Conservation (phyloP, 2,888 invertebrate genomes). For the Drosophila antonietae region DNA sequence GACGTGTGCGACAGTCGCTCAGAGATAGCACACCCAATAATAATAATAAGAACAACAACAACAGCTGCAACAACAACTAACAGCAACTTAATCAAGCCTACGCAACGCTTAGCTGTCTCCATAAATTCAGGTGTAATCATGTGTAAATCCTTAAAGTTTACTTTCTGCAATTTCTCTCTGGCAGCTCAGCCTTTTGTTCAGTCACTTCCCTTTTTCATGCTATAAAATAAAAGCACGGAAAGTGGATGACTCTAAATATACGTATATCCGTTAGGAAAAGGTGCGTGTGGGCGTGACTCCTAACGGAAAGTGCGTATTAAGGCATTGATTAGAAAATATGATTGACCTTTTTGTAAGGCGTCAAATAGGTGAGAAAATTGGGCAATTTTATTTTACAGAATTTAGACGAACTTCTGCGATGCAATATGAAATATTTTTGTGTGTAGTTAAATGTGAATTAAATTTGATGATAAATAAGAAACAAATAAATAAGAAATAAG, state of each 20-base stretch:
- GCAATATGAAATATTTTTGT: not conserved
- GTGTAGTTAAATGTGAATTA: not conserved
- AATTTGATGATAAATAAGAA: not conserved
- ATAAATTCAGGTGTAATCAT: constrained; percentile 65
- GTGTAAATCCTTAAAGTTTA: constrained; percentile 68
- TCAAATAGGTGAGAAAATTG: constrained; percentile 2
- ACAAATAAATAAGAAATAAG: not conserved
- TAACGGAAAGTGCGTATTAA: constrained; percentile 8
- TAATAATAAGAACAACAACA: constrained; percentile 18
- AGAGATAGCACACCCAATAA: constrained; percentile 25
- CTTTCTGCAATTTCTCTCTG: constrained; percentile 38
- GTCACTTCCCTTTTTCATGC: not conserved
- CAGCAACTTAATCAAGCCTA: constrained; percentile 43
- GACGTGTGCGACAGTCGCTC: constrained; percentile 42
- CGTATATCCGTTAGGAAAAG: constrained; percentile 41
- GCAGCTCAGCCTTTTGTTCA: constrained; percentile 1
- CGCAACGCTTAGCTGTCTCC: constrained; percentile 17
- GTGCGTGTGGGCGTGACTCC: constrained; percentile 7
- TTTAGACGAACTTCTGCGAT: not conserved
- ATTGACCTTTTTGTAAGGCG: constrained; percentile 9
- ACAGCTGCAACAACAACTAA: constrained; percentile 3
- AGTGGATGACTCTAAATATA: constrained; percentile 37
- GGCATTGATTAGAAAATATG: constrained; percentile 41
- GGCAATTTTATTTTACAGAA: constrained; percentile 11
- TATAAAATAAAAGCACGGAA: constrained; percentile 25